Percentiles rank a stretch among this genome's conserved stretches.
phyloP scores from a whole-genome alignment of 2,113 vertebrate genomes.

The Rattus rattus region DNA sequence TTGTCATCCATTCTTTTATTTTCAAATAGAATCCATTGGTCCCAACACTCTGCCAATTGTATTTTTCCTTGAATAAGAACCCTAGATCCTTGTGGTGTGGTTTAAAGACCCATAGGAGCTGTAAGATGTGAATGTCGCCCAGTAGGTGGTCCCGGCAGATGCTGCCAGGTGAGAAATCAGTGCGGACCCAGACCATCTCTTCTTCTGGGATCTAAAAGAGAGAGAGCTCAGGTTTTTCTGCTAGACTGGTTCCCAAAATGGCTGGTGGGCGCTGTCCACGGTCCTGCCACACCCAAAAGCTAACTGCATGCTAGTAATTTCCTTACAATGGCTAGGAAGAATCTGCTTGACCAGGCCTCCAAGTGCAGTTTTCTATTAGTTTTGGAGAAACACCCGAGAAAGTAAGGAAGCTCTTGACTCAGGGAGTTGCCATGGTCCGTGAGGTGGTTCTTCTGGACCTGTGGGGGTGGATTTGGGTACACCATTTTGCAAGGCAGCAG shows the following conservation, averaged over 20 bases:
- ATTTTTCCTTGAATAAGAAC: conserved; percentile 42
- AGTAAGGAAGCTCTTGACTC: background rate
- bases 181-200: background rate
- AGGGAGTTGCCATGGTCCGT: background rate
- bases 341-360: background rate
- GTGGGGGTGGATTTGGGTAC: background rate
- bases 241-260: background rate
- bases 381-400: background rate
- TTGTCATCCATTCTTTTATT: conserved; percentile 40
- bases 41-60: background rate
- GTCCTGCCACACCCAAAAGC: conserved; percentile 48
- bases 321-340: background rate
- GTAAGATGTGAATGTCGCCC: background rate
- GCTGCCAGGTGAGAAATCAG: background rate
- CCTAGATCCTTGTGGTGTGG: background rate
- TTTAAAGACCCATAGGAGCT: conserved; percentile 28
- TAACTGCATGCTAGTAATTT: background rate
- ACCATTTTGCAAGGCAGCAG: background rate
- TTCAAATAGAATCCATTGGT: conserved; percentile 34
- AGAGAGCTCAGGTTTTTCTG: background rate
- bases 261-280: conserved; percentile 68
- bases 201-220: background rate
- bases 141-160: background rate
- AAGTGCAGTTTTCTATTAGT: background rate
- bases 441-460: background rate